Evolutionary conservation across 1,140 invertebrate species (phyloP).

Genomic region (Plutomurus gul): DNA sequence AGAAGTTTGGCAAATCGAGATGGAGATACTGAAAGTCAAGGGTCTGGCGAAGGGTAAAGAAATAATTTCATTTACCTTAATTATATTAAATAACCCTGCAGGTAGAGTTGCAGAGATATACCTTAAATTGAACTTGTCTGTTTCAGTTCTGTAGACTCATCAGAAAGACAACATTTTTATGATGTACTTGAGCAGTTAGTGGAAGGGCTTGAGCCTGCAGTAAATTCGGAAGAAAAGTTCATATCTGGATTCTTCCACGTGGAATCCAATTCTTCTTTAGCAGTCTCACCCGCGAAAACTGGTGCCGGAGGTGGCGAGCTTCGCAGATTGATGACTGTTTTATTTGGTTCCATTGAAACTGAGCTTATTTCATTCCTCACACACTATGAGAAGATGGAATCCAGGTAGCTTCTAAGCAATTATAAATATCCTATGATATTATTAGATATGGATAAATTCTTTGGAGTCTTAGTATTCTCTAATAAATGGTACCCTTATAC

Average conservation of each 20-base stretch:
- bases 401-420: too few relatives aligned
- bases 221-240: constrained; percentile 93
- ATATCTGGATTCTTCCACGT: constrained; percentile 92
- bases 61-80: neutral
- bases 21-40: constrained; percentile 53
- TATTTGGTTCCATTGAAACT: constrained; percentile 83
- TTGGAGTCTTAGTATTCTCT: neutral
- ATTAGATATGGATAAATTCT: too few relatives aligned
- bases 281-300: constrained; percentile 53
- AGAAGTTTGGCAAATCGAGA: constrained; percentile 51
- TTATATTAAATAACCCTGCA: neutral
- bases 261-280: constrained; percentile 63
- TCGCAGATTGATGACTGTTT: constrained; percentile 79
- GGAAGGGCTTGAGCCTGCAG: constrained; percentile 86
- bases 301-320: constrained; percentile 65
- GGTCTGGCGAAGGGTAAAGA: constrained; percentile 52
- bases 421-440: too few relatives aligned
- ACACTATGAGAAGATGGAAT: constrained; percentile 83
- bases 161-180: constrained; percentile 68
- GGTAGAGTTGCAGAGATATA: too few relatives aligned
- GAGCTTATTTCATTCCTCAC: constrained; percentile 83
- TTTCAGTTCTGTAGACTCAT: constrained; percentile 59
- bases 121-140: neutral
- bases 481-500: constrained; percentile 14
- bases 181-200: constrained; percentile 79